Conservation (phyloP, 35 echinoderm and acorn worm species). For the Anneissia japonica region DNA sequence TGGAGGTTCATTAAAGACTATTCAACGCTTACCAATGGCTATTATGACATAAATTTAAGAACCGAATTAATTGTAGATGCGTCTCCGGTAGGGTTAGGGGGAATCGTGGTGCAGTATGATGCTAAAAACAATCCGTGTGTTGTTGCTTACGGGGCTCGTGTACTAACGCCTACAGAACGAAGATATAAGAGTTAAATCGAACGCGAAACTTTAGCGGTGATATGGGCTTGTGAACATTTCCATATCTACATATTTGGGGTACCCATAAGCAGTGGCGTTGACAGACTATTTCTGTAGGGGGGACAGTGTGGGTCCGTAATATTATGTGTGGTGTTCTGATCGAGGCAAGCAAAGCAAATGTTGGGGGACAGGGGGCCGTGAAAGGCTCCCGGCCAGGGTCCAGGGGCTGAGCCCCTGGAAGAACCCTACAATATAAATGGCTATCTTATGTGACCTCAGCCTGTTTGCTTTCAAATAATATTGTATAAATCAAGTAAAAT, state of each 20-base stretch:
- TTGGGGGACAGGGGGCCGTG: too few species aligned
- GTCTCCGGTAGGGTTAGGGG: conserved; percentile 51
- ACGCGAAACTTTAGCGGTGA: conserved; percentile 34
- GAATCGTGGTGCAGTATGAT: conserved; percentile 43
- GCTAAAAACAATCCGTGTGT: neutral
- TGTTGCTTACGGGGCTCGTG: conserved; percentile 37
- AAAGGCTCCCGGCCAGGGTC: too few species aligned
- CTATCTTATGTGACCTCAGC: too few species aligned
- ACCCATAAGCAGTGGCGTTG: too few species aligned
- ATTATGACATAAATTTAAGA: conserved; percentile 40
- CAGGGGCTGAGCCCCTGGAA: too few species aligned
- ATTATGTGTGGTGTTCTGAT: too few species aligned
- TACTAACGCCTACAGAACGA: conserved; percentile 37
- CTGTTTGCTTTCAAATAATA: too few species aligned
- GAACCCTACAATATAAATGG: too few species aligned
- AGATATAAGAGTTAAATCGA: conserved; percentile 42
- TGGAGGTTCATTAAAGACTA: conserved; percentile 36
- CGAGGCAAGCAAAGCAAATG: too few species aligned
- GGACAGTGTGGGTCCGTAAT: too few species aligned
- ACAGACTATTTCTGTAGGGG: too few species aligned
- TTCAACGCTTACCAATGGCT: conserved; percentile 45
- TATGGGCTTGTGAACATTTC: conserved; percentile 50
- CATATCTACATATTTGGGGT: conserved; percentile 41
- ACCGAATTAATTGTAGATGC: conserved; percentile 64
- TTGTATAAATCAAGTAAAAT: too few species aligned